Percentiles rank a stretch among this genome's conserved stretches.
These are phyloP conservation scores for Chouioia cunea DNA, from an alignment of 2,888 invertebrate genomes.

Conservation along the genomic window DNA sequence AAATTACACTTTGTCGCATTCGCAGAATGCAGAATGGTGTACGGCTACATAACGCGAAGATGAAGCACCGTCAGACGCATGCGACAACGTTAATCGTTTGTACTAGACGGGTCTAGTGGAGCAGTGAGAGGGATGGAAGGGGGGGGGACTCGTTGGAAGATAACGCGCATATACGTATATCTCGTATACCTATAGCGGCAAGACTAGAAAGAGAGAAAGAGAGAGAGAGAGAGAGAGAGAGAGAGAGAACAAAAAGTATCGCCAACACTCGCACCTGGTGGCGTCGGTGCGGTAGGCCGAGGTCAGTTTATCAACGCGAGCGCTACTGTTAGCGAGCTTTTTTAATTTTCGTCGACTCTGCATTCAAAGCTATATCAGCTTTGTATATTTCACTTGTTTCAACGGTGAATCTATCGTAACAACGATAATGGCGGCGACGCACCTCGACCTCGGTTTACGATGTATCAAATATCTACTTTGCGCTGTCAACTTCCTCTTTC, in stretches of 20 bases:
- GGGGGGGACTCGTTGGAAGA: neutral
- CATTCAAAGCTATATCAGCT: no score
- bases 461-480: slow-evolving; percentile 78
- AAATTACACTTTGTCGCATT: no score
- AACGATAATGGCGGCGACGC: slow-evolving; percentile 63
- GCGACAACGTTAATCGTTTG: no score
- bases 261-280: slow-evolving; percentile 1
- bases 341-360: neutral
- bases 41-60: no score
- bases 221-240: no score
- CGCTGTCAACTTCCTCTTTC: slow-evolving; percentile 77
- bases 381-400: neutral
- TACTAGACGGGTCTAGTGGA: no score
- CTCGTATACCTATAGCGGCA: no score
- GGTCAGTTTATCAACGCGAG: slow-evolving; percentile 25
- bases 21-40: no score
- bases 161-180: neutral
- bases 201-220: no score
- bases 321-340: neutral
- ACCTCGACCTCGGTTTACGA: slow-evolving; percentile 72
- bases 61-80: no score
- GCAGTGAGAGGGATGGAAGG: no score
- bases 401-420: neutral
- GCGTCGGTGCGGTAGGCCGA: neutral
- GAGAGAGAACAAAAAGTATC: no score